Conservation (phyloP, 2,888 invertebrate genomes). For the Brenthis ino region DNA sequence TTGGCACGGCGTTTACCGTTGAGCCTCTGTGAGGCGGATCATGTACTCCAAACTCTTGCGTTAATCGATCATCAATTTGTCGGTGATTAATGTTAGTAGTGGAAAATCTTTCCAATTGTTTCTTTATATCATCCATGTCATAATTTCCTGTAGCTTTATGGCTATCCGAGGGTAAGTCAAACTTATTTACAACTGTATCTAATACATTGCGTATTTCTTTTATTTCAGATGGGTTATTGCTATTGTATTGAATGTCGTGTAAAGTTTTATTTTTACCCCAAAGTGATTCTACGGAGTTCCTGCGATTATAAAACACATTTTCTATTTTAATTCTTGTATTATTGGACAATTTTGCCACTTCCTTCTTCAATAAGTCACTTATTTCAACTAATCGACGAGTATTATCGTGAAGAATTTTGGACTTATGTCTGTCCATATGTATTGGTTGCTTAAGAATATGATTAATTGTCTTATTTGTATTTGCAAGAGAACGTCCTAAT, state of each 20-base stretch:
- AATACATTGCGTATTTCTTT: slow-evolving; percentile 54
- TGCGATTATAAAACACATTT: slow-evolving; percentile 39
- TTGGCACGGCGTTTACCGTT: slow-evolving; percentile 20
- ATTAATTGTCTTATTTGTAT: slow-evolving; percentile 45
- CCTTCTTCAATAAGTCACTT: slow-evolving; percentile 51
- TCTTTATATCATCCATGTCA: slow-evolving; percentile 51
- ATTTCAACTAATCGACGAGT: slow-evolving; percentile 54
- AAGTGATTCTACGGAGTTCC: slow-evolving; percentile 49
- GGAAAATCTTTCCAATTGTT: slow-evolving; percentile 46
- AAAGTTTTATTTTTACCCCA: slow-evolving; percentile 54
- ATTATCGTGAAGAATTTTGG: slow-evolving; percentile 50
- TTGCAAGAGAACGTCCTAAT: slow-evolving; percentile 43
- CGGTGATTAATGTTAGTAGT: slow-evolving; percentile 38
- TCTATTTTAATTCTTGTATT: slow-evolving; percentile 49
- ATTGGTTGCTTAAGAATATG: slow-evolving; percentile 44
- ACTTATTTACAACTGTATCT: slow-evolving; percentile 50
- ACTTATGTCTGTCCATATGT: slow-evolving; percentile 46
- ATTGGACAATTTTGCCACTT: slow-evolving; percentile 56
- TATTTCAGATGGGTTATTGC: slow-evolving; percentile 50
- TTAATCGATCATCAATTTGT: slow-evolving; percentile 35
- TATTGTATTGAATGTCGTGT: slow-evolving; percentile 51
- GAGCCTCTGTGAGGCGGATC: slow-evolving; percentile 18
- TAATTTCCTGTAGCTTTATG: slow-evolving; percentile 41
- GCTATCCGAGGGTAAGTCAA: slow-evolving; percentile 41
- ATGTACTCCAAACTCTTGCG: slow-evolving; percentile 15